Base-by-base conservation (phyloP, 2,888 invertebrate genomes). In the Leptopilina myrica region DNA sequence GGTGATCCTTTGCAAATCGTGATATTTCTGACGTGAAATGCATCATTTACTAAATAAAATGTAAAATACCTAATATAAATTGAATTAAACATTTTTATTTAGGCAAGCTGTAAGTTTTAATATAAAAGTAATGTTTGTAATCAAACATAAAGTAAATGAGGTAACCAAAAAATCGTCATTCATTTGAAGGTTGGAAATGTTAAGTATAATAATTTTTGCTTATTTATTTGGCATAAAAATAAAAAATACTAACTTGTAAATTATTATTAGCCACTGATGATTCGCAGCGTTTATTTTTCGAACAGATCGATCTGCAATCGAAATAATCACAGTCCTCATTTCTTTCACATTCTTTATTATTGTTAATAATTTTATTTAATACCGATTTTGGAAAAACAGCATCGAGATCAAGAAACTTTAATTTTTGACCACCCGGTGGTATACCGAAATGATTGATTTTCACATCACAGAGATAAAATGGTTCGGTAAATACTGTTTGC, bases 321-420 rank as follows among this genome's bases (percentile, higher is more conserved):
- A 94, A 94, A 87, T 94, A 94, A 88, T 94, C 94, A 90, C 96
- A 96, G 86, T 95, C 95, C 73, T 93, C 92, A 87, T 95, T 94
- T 40, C 88, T 90, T 11, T 92, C 90, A 88, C 96, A 96, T 9
- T 88, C 86, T 26, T 91, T 90, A 7, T 92, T 91, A 84, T 92
- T 92, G 12, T 91, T 92, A 12, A 93, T 92, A 43, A 94, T 90
- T 76, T 90, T 92, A 85, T 92, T 92, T 8, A 93, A 92, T 40
- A 94, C 91, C 8, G 93, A 93, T 77, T 92, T 92, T 15, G 95
- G 94, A 86, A 94, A 93, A 5, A 94, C 94, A 2, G 94, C 93
- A 85, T 95, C 95, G 33, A 95, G 90, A 90, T 95, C 95, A 49
- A 95, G 90, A 83, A 94, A 94, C 90, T 94, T 94, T n/a, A 94